Evolutionary conservation across 2,113 vertebrate genomes (phyloP).

Genomic region (Mirounga angustirostris): DNA sequence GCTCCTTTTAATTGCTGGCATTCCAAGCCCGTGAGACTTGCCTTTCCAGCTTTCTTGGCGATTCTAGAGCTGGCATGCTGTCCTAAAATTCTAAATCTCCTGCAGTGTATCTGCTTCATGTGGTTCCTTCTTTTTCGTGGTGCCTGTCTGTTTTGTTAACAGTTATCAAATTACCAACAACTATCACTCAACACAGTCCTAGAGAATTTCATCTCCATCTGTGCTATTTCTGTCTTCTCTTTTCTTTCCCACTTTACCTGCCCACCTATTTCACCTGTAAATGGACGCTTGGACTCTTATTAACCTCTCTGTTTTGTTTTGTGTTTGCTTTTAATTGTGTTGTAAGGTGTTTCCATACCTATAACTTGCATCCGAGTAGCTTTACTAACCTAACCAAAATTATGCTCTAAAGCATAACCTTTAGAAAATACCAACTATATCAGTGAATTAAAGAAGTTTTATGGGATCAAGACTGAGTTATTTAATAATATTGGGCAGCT

Average conservation of each 20-base stretch:
- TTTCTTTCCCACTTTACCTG: background rate
- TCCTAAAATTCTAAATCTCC: slow-evolving; percentile 26
- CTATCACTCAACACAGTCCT: background rate
- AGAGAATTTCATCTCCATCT: background rate
- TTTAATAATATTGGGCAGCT: background rate
- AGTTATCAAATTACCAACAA: slow-evolving; percentile 24
- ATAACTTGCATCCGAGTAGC: background rate
- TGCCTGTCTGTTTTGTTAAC: background rate
- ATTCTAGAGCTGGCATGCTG: background rate
- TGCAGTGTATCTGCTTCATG: background rate
- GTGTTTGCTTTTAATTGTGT: background rate
- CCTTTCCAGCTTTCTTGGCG: slow-evolving; percentile 60
- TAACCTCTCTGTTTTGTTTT: background rate
- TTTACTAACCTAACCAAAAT: slow-evolving; percentile 43
- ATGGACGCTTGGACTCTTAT: background rate
- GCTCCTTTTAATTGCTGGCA: slow-evolving; percentile 71
- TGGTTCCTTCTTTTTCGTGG: background rate
- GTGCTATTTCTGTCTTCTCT: background rate
- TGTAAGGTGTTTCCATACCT: background rate
- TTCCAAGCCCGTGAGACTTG: slow-evolving; percentile 58
- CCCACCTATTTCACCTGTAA: background rate
- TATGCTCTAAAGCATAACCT: slow-evolving; percentile 39
- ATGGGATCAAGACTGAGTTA: background rate
- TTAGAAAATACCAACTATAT: slow-evolving; percentile 49
- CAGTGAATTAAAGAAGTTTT: slow-evolving; percentile 5